Percentiles rank a stretch among this genome's conserved stretches.
phyloP scores from a whole-genome alignment of 1,140 invertebrate genomes.

The Rhopalosiphum padi region DNA sequence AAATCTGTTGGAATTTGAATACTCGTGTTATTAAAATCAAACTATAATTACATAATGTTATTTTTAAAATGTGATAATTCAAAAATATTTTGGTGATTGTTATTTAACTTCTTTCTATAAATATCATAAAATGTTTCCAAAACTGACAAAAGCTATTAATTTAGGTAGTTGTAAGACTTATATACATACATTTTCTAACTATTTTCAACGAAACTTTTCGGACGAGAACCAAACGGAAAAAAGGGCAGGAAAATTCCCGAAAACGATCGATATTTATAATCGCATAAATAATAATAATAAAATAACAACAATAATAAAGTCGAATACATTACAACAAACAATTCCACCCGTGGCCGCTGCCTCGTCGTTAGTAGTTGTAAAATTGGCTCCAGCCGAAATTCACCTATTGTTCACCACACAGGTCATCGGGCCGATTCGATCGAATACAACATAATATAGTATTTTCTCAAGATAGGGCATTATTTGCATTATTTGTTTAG shows the following conservation, averaged over 20 bases:
- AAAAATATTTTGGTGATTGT: not conserved
- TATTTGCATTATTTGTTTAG: slow-evolving; percentile 32
- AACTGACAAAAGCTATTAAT: not conserved
- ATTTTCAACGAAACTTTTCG: not conserved
- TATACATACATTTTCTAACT: not conserved
- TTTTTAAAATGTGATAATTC: not conserved
- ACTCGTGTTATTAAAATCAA: not conserved
- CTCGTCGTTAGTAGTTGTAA: not conserved
- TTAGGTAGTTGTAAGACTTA: not conserved
- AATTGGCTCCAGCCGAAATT: not conserved
- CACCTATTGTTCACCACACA: not conserved
- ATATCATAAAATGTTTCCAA: not conserved
- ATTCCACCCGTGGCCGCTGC: not conserved
- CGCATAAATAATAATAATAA: not conserved
- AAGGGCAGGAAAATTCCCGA: not conserved
- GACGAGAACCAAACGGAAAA: not conserved
- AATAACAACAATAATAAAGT: not conserved
- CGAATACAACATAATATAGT: not conserved
- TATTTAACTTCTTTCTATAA: not conserved
- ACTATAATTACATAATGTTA: not conserved
- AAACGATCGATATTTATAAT: not conserved
- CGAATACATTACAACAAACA: not conserved
- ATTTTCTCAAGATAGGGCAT: slow-evolving; percentile 18
- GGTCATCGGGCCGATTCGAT: not conserved
- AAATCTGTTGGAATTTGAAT: not conserved